A percentile compares a stretch with the other conserved stretches of the same genome.
phyloP scores from a whole-genome alignment of 2,797 vertebrate species.

The Rachycentron canadum region DNA sequence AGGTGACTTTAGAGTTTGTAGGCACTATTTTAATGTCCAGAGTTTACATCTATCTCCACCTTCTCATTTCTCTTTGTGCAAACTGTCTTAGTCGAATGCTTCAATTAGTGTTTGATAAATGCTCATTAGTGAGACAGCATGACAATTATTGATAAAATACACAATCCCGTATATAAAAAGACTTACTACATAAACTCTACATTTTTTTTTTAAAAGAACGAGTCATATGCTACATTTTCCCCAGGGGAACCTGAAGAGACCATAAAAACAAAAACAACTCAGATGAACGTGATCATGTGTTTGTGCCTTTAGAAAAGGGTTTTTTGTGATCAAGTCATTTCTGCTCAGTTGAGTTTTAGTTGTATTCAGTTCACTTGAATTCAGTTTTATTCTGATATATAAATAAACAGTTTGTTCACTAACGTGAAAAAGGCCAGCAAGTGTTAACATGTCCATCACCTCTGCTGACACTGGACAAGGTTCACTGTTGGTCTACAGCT shows the following conservation, averaged over 20 bases:
- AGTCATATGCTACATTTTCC: background rate
- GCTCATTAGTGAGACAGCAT: background rate
- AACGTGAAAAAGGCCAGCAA: background rate
- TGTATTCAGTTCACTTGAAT: background rate
- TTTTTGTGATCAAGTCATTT: background rate
- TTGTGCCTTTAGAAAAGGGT: background rate
- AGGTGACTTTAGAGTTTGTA: background rate
- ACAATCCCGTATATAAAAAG: background rate
- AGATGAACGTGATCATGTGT: background rate
- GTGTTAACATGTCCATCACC: background rate
- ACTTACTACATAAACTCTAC: background rate
- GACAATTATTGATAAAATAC: background rate
- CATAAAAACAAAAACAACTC: too few relatives aligned
- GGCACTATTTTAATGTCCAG: background rate
- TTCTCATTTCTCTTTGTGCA: background rate
- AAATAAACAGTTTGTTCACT: too few relatives aligned
- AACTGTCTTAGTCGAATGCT: background rate
- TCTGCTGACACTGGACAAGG: background rate
- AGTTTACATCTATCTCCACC: background rate
- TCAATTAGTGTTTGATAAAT: background rate
- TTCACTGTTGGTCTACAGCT: background rate
- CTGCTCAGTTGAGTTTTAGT: background rate
- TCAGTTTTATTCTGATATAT: background rate
- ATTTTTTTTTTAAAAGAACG: background rate
- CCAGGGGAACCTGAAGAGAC: background rate